phyloP scores from a whole-genome alignment of 2,113 vertebrate species.

The Bufo bufo region DNA sequence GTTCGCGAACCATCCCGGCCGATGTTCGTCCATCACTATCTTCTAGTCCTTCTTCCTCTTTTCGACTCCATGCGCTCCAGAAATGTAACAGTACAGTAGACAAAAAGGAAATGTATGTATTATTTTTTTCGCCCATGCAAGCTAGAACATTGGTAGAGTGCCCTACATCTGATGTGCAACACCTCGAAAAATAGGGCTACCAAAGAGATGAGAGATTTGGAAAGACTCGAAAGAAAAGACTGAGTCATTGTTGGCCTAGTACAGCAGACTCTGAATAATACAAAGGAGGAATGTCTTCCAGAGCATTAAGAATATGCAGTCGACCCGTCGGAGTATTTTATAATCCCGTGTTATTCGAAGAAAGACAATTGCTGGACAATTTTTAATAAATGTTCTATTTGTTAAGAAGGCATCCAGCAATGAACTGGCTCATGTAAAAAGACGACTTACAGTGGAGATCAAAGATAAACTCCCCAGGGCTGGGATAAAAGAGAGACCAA shows the following conservation, averaged over 20 bases:
- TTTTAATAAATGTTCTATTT: constrained; percentile 55
- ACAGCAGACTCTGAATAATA: constrained; percentile 33
- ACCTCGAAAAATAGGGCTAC: constrained; percentile 51
- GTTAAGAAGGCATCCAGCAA: constrained; percentile 50
- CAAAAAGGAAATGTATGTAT: neutral
- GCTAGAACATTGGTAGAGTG: constrained; percentile 26
- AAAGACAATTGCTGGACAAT: constrained; percentile 43
- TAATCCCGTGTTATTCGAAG: constrained; percentile 46
- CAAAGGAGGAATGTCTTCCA: constrained; percentile 41
- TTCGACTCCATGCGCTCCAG: neutral
- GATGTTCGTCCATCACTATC: too few species aligned
- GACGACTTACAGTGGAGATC: constrained; percentile 52
- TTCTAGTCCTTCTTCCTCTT: too few species aligned
- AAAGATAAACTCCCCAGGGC: constrained; percentile 52
- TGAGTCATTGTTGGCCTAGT: constrained; percentile 50
- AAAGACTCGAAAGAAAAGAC: constrained; percentile 50
- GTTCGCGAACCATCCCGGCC: too few species aligned
- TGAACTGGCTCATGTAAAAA: constrained; percentile 47
- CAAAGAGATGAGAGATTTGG: constrained; percentile 54
- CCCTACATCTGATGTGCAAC: constrained; percentile 40
- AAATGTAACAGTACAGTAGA: neutral
- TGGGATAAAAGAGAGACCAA: constrained; percentile 39
- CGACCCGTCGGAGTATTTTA: constrained; percentile 47
- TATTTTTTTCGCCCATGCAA: neutral
- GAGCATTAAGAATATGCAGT: constrained; percentile 42